phyloP scores from a whole-genome alignment of 2,888 invertebrate species.

The Leucania comma region DNA sequence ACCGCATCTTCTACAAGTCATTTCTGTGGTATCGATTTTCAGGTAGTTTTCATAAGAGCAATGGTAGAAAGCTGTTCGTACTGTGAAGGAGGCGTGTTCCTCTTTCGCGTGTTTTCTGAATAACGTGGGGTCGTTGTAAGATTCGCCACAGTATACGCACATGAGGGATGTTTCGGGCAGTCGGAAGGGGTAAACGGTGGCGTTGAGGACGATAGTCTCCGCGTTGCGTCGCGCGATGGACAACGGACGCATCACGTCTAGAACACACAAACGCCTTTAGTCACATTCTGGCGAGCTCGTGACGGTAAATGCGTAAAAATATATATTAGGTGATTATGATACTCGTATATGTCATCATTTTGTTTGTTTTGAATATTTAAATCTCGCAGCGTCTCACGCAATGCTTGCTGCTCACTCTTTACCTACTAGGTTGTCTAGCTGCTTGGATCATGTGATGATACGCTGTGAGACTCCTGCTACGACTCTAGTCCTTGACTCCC shows the following conservation, averaged over 20 bases:
- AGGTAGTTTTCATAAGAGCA: constrained; percentile 77
- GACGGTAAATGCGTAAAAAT: constrained; percentile 17
- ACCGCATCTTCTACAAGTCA: constrained; percentile 79
- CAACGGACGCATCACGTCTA: constrained; percentile 77
- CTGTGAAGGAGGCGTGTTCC: constrained; percentile 75
- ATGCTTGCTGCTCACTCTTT: too few relatives aligned
- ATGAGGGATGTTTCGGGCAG: constrained; percentile 78
- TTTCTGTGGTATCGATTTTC: constrained; percentile 82
- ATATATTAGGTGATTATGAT: constrained; percentile 2
- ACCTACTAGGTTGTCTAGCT: too few relatives aligned
- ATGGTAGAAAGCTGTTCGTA: constrained; percentile 78
- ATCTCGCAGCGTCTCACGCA: too few relatives aligned
- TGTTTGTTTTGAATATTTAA: too few relatives aligned
- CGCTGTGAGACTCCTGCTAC: too few relatives aligned
- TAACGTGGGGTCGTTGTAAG: constrained; percentile 65
- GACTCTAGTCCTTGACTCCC: too few relatives aligned
- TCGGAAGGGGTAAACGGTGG: constrained; percentile 83
- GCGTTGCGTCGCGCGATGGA: constrained; percentile 80
- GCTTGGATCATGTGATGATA: too few relatives aligned
- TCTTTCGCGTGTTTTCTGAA: constrained; percentile 77
- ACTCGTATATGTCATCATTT: background rate
- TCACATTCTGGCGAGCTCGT: constrained; percentile 48
- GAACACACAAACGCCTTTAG: constrained; percentile 83
- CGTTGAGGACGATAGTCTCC: constrained; percentile 77
- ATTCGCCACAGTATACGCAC: constrained; percentile 82